Base-by-base conservation (phyloP, 2,113 vertebrate genomes). In the Puma concolor region DNA sequence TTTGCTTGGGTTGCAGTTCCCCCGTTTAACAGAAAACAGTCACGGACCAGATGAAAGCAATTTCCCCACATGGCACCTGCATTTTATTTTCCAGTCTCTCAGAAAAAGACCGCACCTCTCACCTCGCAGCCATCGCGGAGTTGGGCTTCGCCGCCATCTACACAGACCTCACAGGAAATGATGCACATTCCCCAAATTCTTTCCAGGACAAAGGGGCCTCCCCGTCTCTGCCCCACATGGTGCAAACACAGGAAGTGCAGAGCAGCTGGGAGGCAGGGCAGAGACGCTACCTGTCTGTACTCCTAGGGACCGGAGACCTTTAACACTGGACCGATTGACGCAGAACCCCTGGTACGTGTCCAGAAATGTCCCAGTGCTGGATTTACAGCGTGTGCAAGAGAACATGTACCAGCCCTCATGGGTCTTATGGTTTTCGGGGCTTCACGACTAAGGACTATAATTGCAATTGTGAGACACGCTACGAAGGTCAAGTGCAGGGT, bases 21-120 rank as follows among this genome's bases (percentile, higher is more conserved):
- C 98, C 98, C 95, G 54, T 86, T 97, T 98, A 98, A 98, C 97
- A 96, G 3, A 90, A 98, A 98, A 90, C 97, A 98, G 94, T 72
- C 98, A 33, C 7, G 48, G 63, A 7, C 48, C 52, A 89, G 95
- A 87, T 87, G 95, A 74, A 94, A 96, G 71, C 81, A 89, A 88
- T 97, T 97, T 98, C 96, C 97, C 64, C 94, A 31, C 67, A 29
- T 0, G 67, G 38, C 88, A 71, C 80, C 97, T 91, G 89, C 0
- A 8, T 80, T 83, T 95, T 63, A n/a, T 79, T 98, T 97, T 94
- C 96, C 94, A 87, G 64, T 89, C 86, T 54, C 96, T 48, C 94
- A 77, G 41, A 72, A 31, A 80, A 31, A 69, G 11, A 27, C 41
- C 9, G 7, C 79, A 63, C 83, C 98, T 97, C 97, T 97, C 97